Base-by-base conservation (phyloP, 2,797 vertebrate species). In the Rhinatrema bivittatum region DNA sequence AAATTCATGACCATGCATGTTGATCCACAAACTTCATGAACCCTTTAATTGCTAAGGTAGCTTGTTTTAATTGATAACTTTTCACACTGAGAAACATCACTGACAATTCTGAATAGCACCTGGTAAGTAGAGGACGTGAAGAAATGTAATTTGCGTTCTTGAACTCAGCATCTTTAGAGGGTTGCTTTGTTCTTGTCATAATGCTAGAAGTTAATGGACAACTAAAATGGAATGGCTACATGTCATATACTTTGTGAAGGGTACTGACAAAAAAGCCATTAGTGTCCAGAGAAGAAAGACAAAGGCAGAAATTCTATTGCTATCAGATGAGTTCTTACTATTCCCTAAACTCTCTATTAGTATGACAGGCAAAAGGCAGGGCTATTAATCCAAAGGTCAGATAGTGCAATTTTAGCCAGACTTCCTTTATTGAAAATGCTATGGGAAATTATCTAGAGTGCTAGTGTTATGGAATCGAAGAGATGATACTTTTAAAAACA, bases 241-340 rank as follows among this genome's bases (percentile, higher is more conserved):
- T 76, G 89, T 91, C 89, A 90, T 78, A 68, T 58, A 65, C 50
- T 82, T 86, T 88, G 79, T 86, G 87, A 89, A 82, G 84, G 83
- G 71, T 69, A 78, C 84, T 82, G 83, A 89, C 85, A 84, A 84
- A 89, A n/a, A 93, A 90, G 61, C 86, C 87, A 91, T 93, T 93
- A 93, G 77, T 50, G 78, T 86, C 84, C 83, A 78, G 79, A 69
- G 62, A 82, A 82, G 78, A 85, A 85, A 89, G 74, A 83, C 86
- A 87, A 87, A 90, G 77, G 75, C 74, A 85, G 84, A 87, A 88
- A 87, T 78, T 80, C 72, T 72, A 77, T 81, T 39, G 1, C 67
- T 84, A 82, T 74, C 77, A 82, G 77, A 80, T 82, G 79, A 81
- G 68, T 71, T 68, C 53, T 64, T 55, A 53, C 43, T 58, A 75